phyloP scores from a whole-genome alignment of 2,888 invertebrate genomes.

The Catocala sponsa region DNA sequence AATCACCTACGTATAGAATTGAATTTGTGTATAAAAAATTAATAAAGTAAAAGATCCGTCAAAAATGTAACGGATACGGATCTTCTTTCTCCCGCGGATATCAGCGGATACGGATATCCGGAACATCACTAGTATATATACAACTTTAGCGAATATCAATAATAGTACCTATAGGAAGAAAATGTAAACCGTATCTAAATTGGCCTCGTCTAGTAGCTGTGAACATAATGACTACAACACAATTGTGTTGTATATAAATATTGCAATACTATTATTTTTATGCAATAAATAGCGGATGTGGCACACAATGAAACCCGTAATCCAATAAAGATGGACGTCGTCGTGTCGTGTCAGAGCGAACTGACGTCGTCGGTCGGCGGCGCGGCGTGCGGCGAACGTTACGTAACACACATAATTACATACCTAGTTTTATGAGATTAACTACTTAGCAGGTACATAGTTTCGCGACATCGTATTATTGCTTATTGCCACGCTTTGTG shows the following conservation, averaged over 20 bases:
- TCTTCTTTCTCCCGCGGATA: no score
- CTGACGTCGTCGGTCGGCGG: constrained; percentile 23
- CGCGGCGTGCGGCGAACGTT: constrained; percentile 37
- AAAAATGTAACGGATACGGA: no score
- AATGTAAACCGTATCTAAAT: background rate
- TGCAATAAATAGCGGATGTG: constrained; percentile 45
- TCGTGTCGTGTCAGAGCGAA: constrained; percentile 24
- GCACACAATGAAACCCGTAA: constrained; percentile 61
- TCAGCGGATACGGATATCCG: no score
- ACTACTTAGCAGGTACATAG: constrained; percentile 42
- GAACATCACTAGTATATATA: no score
- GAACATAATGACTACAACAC: background rate
- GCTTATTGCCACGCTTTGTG: constrained; percentile 21
- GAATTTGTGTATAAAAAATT: no score
- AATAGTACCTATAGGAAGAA: background rate
- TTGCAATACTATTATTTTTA: constrained; percentile 44
- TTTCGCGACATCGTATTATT: constrained; percentile 24
- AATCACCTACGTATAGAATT: no score
- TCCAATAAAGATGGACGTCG: constrained; percentile 61
- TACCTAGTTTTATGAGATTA: constrained; percentile 62
- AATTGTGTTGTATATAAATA: constrained; percentile 8
- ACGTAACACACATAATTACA: constrained; percentile 57
- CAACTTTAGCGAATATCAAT: background rate
- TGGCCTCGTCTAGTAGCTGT: background rate
- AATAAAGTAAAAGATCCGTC: no score